These are phyloP conservation scores for Sinotaia quadrata DNA, from an alignment of 2,888 invertebrate species.

Conservation along the genomic window DNA sequence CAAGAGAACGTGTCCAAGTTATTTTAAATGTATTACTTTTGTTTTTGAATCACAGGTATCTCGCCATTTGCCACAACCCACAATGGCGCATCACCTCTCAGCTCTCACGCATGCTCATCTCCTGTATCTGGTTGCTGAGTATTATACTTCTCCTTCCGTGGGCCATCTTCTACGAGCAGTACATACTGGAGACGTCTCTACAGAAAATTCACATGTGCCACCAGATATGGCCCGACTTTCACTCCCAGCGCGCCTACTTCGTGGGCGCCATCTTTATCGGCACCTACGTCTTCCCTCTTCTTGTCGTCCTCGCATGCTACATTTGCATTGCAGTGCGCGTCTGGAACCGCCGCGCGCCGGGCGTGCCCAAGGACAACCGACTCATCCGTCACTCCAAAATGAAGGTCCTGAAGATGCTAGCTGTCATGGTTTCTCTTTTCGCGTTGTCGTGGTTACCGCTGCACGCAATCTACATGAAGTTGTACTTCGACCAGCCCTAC, in stretches of 20 bases:
- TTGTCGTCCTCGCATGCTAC: constrained; percentile 91
- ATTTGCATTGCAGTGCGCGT: constrained; percentile 92
- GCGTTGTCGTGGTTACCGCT: constrained; percentile 93
- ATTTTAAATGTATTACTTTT: no score
- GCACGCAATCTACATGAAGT: constrained; percentile 78
- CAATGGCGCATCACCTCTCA: constrained; percentile 91
- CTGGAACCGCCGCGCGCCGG: constrained; percentile 88
- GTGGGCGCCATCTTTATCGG: constrained; percentile 88
- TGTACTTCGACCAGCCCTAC: constrained; percentile 81
- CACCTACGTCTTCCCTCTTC: constrained; percentile 91
- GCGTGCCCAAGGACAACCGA: constrained; percentile 79
- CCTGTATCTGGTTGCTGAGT: constrained; percentile 90
- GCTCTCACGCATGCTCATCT: constrained; percentile 88
- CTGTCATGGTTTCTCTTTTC: constrained; percentile 91
- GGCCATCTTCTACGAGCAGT: constrained; percentile 86
- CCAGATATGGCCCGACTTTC: constrained; percentile 83
- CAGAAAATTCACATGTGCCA: constrained; percentile 47
- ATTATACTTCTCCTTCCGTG: constrained; percentile 88
- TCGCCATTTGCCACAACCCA: constrained; percentile 95
- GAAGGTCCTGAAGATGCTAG: constrained; percentile 89
- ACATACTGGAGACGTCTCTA: constrained; percentile 3
- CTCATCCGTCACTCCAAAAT: constrained; percentile 85
- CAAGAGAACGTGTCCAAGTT: no score
- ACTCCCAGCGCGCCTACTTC: constrained; percentile 88
- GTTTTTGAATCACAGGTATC: constrained; percentile 80